phyloP scores from a whole-genome alignment of 2,797 vertebrate species.

The Cottoperca gobio region DNA sequence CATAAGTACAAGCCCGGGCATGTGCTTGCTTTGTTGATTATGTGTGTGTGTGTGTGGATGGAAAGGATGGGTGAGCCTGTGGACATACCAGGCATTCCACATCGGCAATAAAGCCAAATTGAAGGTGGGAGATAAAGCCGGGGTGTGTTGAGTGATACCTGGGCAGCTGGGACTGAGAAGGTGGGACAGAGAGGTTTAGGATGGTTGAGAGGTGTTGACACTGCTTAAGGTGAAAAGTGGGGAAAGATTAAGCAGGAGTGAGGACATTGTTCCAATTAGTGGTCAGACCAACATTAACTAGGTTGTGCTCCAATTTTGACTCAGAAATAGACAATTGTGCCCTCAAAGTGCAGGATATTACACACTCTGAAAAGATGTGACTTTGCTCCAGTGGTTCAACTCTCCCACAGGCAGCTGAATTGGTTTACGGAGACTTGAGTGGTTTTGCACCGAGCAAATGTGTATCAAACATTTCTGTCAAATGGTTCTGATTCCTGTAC shows the following conservation, averaged over 20 bases:
- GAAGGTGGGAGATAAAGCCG: conserved; percentile 70
- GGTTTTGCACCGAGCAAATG: conserved; percentile 39
- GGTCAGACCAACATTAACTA: conserved; percentile 45
- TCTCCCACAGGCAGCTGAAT: conserved; percentile 33
- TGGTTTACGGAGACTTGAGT: conserved; percentile 47
- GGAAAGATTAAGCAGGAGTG: conserved; percentile 36
- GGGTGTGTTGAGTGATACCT: conserved; percentile 76
- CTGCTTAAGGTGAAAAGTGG: conserved; percentile 44
- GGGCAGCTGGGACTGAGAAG: conserved; percentile 64
- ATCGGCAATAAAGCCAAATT: conserved; percentile 80
- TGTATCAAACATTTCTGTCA: conserved; percentile 51
- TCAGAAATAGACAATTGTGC: conserved; percentile 43
- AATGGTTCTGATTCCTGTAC: conserved; percentile 52
- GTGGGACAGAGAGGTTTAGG: conserved; percentile 35
- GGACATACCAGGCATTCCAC: conserved; percentile 83
- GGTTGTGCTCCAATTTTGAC: conserved; percentile 55
- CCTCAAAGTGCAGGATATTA: conserved; percentile 37
- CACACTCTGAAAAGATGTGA: conserved; percentile 27
- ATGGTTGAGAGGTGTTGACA: conserved; percentile 52
- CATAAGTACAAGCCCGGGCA: conserved; percentile 60
- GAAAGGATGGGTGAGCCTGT: conserved; percentile 72
- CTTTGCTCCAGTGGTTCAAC: conserved; percentile 35
- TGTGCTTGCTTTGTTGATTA: conserved; percentile 65
- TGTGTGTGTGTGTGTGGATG: conserved; percentile 52
- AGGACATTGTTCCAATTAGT: conserved; percentile 58